Conservation (phyloP, 2,797 vertebrate genomes). For the Diplodus sargus region DNA sequence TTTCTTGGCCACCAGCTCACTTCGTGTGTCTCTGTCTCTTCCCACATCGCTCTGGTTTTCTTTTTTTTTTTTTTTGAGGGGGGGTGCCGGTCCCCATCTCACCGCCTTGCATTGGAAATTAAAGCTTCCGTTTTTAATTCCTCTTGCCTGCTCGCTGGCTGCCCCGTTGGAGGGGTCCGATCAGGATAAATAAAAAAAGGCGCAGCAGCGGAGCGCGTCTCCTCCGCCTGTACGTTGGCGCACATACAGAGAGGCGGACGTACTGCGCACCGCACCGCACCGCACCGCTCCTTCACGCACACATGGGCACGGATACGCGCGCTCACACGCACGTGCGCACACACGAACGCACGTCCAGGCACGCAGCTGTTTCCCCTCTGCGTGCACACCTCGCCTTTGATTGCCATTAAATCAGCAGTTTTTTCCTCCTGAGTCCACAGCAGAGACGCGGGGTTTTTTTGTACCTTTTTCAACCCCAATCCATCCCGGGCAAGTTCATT, state of each 20-base stretch:
- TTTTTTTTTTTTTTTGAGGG: background rate
- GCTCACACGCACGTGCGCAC: conserved; percentile 12
- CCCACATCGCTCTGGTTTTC: background rate
- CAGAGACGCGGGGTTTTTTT: background rate
- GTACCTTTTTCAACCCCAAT: background rate
- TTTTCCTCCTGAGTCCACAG: background rate
- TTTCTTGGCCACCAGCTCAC: conserved; percentile 18
- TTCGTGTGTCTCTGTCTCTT: background rate
- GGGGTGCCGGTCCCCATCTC: conserved; percentile 17
- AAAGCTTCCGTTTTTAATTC: conserved; percentile 15
- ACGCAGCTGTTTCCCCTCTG: conserved; percentile 11
- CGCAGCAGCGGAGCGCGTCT: conserved; percentile 34
- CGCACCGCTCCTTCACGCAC: conserved; percentile 44
- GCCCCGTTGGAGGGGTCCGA: conserved; percentile 30
- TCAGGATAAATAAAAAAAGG: background rate
- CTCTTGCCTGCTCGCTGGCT: conserved; percentile 5
- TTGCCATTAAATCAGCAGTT: conserved; percentile 22
- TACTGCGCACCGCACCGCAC: conserved; percentile 19
- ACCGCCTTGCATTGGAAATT: conserved; percentile 37
- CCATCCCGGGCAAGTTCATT: conserved; percentile 37
- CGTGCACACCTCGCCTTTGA: conserved; percentile 11
- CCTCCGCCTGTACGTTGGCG: conserved; percentile 8
- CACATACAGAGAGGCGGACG: conserved; percentile 42
- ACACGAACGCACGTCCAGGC: conserved; percentile 15
- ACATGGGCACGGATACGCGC: conserved; percentile 30